These are phyloP conservation scores for Ammospiza caudacuta DNA, from an alignment of 2,113 vertebrate species.

Conservation along the genomic window DNA sequence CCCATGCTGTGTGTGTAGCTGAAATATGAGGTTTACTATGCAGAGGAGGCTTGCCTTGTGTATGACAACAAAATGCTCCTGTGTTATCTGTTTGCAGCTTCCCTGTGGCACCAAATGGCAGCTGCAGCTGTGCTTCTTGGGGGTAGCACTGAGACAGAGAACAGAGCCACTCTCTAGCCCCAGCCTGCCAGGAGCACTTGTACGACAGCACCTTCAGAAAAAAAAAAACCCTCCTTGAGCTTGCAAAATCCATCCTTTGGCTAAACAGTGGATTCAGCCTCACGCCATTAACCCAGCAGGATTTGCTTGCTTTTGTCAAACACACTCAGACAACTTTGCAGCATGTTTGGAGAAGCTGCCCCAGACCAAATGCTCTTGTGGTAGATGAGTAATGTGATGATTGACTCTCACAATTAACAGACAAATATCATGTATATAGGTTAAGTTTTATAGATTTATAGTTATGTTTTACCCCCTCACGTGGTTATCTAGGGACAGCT, in stretches of 20 bases:
- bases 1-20: not conserved
- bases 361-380: not conserved
- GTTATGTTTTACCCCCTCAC: too few relatives aligned
- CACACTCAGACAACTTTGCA: not conserved
- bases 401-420: too few relatives aligned
- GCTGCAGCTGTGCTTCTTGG: not conserved
- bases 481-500: too few relatives aligned
- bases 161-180: not conserved
- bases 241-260: not conserved
- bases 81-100: not conserved
- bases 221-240: not conserved
- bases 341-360: not conserved
- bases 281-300: rapidly evolving
- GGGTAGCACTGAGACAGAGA: rapidly evolving
- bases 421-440: too few relatives aligned
- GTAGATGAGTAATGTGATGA: too few relatives aligned
- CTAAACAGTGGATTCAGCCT: not conserved
- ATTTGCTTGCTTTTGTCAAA: not conserved
- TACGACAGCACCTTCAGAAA: not conserved
- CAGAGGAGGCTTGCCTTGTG: not conserved
- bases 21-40: not conserved
- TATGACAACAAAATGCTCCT: not conserved
- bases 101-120: not conserved
- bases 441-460: too few relatives aligned
- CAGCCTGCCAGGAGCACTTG: not conserved